phyloP scores from a whole-genome alignment of 2,888 invertebrate species.

The Sipha maydis region DNA sequence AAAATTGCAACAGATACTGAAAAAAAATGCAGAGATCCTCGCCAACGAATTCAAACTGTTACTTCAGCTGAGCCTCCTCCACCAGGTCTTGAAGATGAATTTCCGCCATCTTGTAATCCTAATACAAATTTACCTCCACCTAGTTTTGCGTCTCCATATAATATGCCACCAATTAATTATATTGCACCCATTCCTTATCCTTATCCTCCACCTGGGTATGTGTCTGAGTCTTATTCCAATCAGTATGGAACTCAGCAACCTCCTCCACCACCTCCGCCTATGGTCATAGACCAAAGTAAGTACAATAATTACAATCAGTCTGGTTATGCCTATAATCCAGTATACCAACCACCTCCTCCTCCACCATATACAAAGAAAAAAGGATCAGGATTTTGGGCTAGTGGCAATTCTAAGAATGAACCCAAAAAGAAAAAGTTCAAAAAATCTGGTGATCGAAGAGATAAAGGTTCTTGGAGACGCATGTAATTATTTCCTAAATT shows the following conservation, averaged over 20 bases:
- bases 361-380: constrained; percentile 44
- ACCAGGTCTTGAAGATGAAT: constrained; percentile 63
- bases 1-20: constrained; percentile 31
- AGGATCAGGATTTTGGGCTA: constrained; percentile 49
- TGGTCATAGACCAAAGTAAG: constrained; percentile 37
- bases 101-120: constrained; percentile 39
- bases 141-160: constrained; percentile 23
- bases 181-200: constrained; percentile 46
- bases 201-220: constrained; percentile 48
- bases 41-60: constrained; percentile 51
- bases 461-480: constrained; percentile 54
- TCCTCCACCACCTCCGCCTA: constrained; percentile 47
- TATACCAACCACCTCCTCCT: constrained; percentile 37
- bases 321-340: constrained; percentile 12
- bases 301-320: constrained; percentile 57
- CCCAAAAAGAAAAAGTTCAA: constrained; percentile 55
- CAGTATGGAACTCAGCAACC: constrained; percentile 58
- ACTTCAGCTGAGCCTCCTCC: constrained; percentile 63
- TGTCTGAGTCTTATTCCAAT: constrained; percentile 44
- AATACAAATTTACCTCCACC: constrained; percentile 47
- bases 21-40: constrained; percentile 60
- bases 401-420: constrained; percentile 47
- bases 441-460: constrained; percentile 53
- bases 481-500: constrained; percentile 37
- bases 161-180: constrained; percentile 37